These are phyloP conservation scores for Corticium candelabrum DNA, from an alignment of 37 sponge, comb jelly and placozoan genomes.

Conservation along the genomic window DNA sequence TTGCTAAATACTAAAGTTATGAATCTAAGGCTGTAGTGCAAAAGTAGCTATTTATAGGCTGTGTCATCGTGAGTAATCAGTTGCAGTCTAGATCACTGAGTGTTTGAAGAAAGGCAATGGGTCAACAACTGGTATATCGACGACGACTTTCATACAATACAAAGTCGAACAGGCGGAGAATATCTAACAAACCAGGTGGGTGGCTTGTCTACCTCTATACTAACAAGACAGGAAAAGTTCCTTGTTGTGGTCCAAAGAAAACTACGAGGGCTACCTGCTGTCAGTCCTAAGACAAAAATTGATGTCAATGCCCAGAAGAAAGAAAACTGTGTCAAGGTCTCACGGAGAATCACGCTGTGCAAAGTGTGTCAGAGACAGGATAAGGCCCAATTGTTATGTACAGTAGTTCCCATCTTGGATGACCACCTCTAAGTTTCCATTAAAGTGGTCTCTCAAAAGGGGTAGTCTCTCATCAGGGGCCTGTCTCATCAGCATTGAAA, in stretches of 20 bases:
- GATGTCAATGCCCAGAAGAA: conserved; percentile 48
- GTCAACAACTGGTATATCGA: conserved; percentile 65
- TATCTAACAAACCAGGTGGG: conserved; percentile 57
- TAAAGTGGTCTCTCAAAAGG: too few relatives aligned
- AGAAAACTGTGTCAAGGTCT: conserved; percentile 75
- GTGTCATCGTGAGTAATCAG: neutral
- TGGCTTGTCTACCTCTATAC: conserved; percentile 74
- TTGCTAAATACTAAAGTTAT: too few relatives aligned
- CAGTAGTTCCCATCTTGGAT: too few relatives aligned
- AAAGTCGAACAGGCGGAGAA: conserved; percentile 60
- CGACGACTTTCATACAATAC: conserved; percentile 87
- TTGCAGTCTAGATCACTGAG: neutral
- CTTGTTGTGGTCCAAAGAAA: conserved; percentile 50
- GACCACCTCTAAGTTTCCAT: too few relatives aligned
- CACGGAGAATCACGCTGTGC: conserved; percentile 74
- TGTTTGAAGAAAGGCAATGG: conserved; percentile 30
- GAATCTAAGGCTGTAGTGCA: too few relatives aligned
- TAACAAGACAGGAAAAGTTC: conserved; percentile 62
- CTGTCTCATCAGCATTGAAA: too few relatives aligned
- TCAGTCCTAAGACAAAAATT: conserved; percentile 72
- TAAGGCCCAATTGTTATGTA: too few relatives aligned
- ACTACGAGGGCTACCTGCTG: conserved; percentile 63
- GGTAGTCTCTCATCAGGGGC: too few relatives aligned
- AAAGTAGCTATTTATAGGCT: too few relatives aligned
- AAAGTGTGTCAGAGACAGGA: conserved; percentile 64